Percentiles rank a stretch among this genome's conserved stretches.
Evolutionary conservation across 2,797 vertebrate species (phyloP).

Genomic region (Bradypodion pumilum): DNA sequence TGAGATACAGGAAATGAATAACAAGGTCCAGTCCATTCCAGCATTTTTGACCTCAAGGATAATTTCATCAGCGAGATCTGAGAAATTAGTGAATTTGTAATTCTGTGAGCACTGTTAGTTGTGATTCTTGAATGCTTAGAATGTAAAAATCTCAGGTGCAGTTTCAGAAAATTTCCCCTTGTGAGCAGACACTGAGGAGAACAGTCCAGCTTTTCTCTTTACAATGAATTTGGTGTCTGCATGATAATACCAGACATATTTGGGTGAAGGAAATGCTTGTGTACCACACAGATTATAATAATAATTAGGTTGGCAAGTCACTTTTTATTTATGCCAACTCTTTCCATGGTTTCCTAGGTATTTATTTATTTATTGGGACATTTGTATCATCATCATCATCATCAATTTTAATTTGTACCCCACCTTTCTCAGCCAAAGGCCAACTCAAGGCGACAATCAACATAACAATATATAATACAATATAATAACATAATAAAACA

Average conservation of each 20-base stretch:
- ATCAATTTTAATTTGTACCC: too few species aligned
- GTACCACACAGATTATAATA: background rate
- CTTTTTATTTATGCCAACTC: too few species aligned
- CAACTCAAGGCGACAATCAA: too few species aligned
- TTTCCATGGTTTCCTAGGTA: too few species aligned
- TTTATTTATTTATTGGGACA: too few species aligned
- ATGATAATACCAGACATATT: background rate
- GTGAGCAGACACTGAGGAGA: background rate
- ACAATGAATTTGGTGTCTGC: background rate
- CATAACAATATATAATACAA: too few species aligned
- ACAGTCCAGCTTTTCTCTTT: background rate
- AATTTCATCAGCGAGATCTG: background rate
- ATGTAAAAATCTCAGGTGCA: background rate
- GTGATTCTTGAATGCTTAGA: background rate
- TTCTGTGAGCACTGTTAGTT: background rate
- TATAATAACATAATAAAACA: too few species aligned
- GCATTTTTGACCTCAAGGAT: background rate
- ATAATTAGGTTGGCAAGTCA: background rate
- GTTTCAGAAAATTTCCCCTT: background rate
- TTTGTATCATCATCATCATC: too few species aligned
- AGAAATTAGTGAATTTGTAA: background rate
- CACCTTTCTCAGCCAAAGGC: too few species aligned
- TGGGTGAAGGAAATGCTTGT: background rate
- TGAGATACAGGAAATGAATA: conserved; percentile 1
- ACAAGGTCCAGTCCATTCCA: background rate